A percentile compares a stretch with the other conserved stretches of the same genome.
Conservation (phyloP, 2,113 vertebrate species). For the Peromyscus polionotus region DNA sequence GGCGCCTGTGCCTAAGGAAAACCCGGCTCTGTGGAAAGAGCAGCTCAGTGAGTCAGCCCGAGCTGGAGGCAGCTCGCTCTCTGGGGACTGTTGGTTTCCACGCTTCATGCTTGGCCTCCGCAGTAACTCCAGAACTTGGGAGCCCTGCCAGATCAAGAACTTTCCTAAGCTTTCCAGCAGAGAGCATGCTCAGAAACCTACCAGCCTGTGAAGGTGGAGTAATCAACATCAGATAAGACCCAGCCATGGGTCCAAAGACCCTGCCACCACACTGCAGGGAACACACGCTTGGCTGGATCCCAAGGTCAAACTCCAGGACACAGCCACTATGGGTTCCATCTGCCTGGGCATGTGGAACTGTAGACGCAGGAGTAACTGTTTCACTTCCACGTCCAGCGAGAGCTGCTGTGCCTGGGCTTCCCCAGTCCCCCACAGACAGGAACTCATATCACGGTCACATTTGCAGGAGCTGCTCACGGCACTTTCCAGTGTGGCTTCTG, state of each 20-base stretch:
- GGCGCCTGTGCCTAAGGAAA: not conserved
- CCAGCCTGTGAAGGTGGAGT: not conserved
- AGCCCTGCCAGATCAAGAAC: not conserved
- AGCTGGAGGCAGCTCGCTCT: not conserved
- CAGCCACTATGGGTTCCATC: not conserved
- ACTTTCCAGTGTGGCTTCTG: not conserved
- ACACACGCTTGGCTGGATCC: not conserved
- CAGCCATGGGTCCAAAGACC: not conserved
- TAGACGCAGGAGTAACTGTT: not conserved
- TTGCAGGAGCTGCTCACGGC: not conserved
- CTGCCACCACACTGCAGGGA: no score
- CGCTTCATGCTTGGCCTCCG: not conserved
- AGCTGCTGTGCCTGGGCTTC: not conserved
- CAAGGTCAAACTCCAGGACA: not conserved
- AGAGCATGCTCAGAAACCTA: not conserved
- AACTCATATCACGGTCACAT: not conserved
- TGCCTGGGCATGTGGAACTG: not conserved
- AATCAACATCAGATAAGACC: not conserved
- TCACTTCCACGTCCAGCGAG: fast-evolving
- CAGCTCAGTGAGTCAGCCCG: no score
- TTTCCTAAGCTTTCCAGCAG: not conserved
- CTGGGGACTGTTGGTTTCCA: not conserved
- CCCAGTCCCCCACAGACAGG: not conserved
- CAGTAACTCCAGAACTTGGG: not conserved
- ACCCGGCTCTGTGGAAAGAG: not conserved